Conservation (phyloP, 2,888 invertebrate species). For the Xylota sylvarum region DNA sequence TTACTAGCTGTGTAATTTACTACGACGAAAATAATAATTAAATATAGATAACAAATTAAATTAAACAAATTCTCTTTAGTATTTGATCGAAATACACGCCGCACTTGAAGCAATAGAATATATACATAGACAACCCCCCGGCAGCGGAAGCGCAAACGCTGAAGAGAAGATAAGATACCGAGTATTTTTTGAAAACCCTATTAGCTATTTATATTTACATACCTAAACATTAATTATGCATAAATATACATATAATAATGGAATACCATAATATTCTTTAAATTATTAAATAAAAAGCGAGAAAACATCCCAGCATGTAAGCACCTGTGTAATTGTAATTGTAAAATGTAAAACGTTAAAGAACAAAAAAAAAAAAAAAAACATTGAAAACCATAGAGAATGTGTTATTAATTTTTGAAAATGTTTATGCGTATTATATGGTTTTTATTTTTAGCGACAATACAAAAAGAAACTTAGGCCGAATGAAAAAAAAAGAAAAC, state of each 20-base stretch:
- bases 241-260: conserved; percentile 37
- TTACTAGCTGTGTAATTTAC: conserved; percentile 66
- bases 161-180: conserved; percentile 20
- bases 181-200: conserved; percentile 66
- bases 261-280: conserved; percentile 34
- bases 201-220: conserved; percentile 70
- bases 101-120: conserved; percentile 27
- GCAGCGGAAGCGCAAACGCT: conserved; percentile 30
- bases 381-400: conserved; percentile 43
- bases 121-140: neutral
- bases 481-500: neutral
- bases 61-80: conserved; percentile 41
- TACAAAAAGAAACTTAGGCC: conserved; percentile 31
- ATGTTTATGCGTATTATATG: conserved; percentile 62
- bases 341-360: conserved; percentile 45
- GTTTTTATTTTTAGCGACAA: conserved; percentile 37
- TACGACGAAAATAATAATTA: conserved; percentile 32
- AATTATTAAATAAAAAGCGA: conserved; percentile 32
- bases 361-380: conserved; percentile 25
- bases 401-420: conserved; percentile 73
- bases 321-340: conserved; percentile 58
- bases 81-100: conserved; percentile 29
- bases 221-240: conserved; percentile 28
- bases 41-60: conserved; percentile 28
- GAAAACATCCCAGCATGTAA: conserved; percentile 62